phyloP scores from a whole-genome alignment of 2,888 invertebrate genomes.

The Conus canariensis region DNA sequence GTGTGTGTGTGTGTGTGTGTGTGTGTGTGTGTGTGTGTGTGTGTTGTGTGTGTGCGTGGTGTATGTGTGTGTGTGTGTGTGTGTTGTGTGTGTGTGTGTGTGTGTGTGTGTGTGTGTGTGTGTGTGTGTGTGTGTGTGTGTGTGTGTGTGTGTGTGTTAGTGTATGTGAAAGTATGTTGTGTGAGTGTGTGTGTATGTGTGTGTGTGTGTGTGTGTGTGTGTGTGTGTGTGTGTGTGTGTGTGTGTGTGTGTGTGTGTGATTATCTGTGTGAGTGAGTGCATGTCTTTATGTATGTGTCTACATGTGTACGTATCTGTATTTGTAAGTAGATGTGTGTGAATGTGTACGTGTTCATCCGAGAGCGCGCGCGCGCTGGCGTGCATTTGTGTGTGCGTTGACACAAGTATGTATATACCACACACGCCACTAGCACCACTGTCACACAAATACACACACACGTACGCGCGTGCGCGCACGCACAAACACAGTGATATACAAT shows the following conservation, averaged over 20 bases:
- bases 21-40: too few species aligned
- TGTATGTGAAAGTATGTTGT: background rate
- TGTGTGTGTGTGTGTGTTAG: background rate
- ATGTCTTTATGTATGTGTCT: background rate
- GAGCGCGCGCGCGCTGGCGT: background rate
- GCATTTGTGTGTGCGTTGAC: background rate
- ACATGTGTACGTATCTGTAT: background rate
- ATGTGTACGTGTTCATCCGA: background rate
- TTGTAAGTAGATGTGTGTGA: background rate
- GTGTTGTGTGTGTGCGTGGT: background rate
- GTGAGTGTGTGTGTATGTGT: background rate
- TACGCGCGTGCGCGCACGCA: too few species aligned
- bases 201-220: conserved; percentile 3
- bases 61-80: background rate
- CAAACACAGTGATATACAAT: too few species aligned
- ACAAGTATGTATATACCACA: too few species aligned
- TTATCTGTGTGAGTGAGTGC: background rate
- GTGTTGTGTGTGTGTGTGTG: background rate
- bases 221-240: background rate
- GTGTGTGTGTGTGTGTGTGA: background rate
- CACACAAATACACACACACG: too few species aligned
- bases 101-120: background rate
- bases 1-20: too few species aligned
- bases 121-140: background rate
- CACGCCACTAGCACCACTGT: too few species aligned